Percentiles rank a stretch among this genome's conserved stretches.
These are phyloP conservation scores for Rambutsinella grinnellia DNA, from an alignment of 2,888 invertebrate genomes.

Conservation along the genomic window DNA sequence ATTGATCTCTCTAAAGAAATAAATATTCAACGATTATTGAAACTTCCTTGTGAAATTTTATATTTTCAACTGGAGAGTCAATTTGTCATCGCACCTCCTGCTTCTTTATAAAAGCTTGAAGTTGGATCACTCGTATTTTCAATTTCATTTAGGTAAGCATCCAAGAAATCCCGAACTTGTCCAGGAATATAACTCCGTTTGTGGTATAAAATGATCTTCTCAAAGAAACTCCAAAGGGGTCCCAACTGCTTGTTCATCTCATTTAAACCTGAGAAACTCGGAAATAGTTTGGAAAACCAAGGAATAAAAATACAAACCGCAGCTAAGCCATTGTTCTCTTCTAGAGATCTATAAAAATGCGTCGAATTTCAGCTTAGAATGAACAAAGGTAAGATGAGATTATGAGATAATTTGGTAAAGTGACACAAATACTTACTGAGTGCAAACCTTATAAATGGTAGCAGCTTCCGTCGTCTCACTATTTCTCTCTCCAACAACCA, in stretches of 20 bases:
- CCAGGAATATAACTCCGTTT: constrained; percentile 30
- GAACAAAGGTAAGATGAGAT: neutral
- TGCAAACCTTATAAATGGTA: constrained; percentile 17
- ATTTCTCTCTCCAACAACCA: constrained; percentile 36
- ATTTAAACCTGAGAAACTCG: constrained; percentile 44
- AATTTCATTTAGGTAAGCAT: constrained; percentile 48
- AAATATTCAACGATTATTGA: neutral
- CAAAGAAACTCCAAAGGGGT: constrained; percentile 37
- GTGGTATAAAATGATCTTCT: constrained; percentile 29
- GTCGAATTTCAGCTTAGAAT: too few species aligned
- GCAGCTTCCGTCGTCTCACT: constrained; percentile 7
- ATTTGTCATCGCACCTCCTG: constrained; percentile 33
- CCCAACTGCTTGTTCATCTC: constrained; percentile 47
- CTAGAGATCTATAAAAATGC: constrained; percentile 36
- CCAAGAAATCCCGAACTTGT: constrained; percentile 46
- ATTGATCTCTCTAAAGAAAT: constrained; percentile 76
- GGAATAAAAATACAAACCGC: constrained; percentile 57
- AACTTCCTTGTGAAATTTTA: too few species aligned
- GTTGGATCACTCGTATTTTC: constrained; percentile 46
- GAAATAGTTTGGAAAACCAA: constrained; percentile 54
- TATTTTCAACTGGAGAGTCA: neutral
- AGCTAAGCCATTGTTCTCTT: constrained; percentile 43
- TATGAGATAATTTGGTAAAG: too few species aligned
- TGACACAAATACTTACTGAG: constrained; percentile 26
- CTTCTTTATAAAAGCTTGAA: constrained; percentile 51